phyloP scores from a whole-genome alignment of 2,888 invertebrate genomes.

The Ferrisia virgata region DNA sequence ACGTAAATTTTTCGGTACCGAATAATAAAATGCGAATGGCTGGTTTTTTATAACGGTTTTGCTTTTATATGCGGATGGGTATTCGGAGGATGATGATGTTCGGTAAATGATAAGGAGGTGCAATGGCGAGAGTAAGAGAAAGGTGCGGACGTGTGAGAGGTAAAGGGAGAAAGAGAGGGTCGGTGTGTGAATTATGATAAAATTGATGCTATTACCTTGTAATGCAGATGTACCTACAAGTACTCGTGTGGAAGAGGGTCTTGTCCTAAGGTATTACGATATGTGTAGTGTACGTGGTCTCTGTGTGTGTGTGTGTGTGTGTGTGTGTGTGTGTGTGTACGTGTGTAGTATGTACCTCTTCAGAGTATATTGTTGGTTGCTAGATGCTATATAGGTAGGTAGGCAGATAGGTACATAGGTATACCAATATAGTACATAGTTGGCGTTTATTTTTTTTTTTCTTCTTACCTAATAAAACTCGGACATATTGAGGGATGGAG shows the following conservation, averaged over 20 bases:
- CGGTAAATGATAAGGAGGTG: constrained; percentile 34
- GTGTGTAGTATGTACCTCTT: too few species aligned
- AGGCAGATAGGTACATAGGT: not conserved
- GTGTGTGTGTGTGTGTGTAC: too few species aligned
- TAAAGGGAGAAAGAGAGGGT: not conserved
- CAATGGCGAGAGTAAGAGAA: constrained; percentile 31
- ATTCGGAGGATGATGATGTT: constrained; percentile 35
- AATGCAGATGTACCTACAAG: constrained; percentile 37
- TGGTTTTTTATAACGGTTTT: constrained; percentile 26
- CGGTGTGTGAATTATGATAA: constrained; percentile 44
- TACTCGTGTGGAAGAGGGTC: constrained; percentile 38
- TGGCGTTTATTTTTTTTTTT: constrained; percentile 13
- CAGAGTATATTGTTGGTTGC: too few species aligned
- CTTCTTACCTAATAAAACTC: constrained; percentile 14
- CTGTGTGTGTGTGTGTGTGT: too few species aligned
- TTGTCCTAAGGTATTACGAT: constrained; percentile 32
- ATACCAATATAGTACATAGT: not conserved
- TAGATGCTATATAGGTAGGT: too few species aligned
- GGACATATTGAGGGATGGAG: too few species aligned
- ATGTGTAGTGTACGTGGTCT: too few species aligned
- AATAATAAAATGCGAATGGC: constrained; percentile 10
- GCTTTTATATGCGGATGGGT: constrained; percentile 20
- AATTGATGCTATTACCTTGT: constrained; percentile 45
- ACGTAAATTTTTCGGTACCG: constrained; percentile 19
- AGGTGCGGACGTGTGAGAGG: constrained; percentile 31